phyloP scores from a whole-genome alignment of 2,888 invertebrate species.

The Clitarchus hookeri region DNA sequence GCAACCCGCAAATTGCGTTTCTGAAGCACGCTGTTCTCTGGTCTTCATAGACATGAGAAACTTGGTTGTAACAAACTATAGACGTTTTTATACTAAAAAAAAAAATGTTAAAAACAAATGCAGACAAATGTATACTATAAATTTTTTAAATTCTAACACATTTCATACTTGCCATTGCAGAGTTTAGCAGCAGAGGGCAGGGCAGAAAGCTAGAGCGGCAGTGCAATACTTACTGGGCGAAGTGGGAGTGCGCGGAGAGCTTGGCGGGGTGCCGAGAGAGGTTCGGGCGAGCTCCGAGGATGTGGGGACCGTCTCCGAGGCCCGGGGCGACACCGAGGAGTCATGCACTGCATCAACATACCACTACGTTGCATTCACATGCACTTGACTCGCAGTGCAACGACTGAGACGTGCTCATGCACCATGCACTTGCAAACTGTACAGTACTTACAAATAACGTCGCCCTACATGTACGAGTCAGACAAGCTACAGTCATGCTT shows the following conservation, averaged over 20 bases:
- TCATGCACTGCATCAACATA: conserved; percentile 9
- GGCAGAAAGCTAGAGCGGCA: neutral
- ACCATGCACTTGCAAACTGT: neutral
- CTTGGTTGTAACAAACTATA: too few relatives aligned
- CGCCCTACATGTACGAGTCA: neutral
- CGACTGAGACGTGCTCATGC: too few relatives aligned
- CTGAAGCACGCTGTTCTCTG: too few relatives aligned
- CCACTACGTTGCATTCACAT: conserved; percentile 1
- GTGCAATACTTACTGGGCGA: conserved; percentile 14
- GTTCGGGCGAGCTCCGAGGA: neutral
- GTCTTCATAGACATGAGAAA: too few relatives aligned
- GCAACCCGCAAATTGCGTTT: too few relatives aligned
- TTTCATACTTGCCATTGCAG: too few relatives aligned
- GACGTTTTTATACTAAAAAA: too few relatives aligned
- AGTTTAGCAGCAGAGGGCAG: neutral
- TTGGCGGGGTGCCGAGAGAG: neutral
- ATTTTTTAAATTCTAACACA: too few relatives aligned
- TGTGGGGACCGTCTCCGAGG: neutral
- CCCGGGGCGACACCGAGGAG: neutral
- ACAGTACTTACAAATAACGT: neutral
- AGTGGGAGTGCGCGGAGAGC: neutral
- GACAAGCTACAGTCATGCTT: neutral
- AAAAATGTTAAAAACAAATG: too few relatives aligned
- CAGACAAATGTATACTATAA: too few relatives aligned
- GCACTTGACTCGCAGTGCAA: neutral